Percentiles rank a stretch among this genome's conserved stretches.
These are phyloP conservation scores for Bombyx mandarina DNA, from an alignment of 1,140 invertebrate genomes.

Conservation along the genomic window DNA sequence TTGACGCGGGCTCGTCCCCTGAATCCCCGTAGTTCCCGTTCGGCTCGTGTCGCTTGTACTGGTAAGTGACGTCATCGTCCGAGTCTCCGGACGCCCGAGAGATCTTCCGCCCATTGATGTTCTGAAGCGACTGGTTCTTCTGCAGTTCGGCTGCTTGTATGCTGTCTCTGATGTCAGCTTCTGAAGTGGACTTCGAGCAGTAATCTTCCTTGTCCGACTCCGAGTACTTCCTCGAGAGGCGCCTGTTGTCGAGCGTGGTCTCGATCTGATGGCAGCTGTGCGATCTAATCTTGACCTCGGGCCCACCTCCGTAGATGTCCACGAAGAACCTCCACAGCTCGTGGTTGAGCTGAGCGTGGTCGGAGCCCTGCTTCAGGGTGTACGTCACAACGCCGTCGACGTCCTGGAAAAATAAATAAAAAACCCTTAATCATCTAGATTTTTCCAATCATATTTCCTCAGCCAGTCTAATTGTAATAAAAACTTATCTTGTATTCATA, in stretches of 20 bases:
- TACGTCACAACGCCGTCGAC: conserved; percentile 44
- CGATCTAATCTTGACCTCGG: conserved; percentile 75
- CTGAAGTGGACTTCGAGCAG: conserved; percentile 49
- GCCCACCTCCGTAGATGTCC: conserved; percentile 88
- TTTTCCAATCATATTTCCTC: too few species aligned
- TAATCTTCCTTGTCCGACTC: conserved; percentile 57
- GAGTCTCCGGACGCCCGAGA: conserved; percentile 32
- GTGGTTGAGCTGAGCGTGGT: conserved; percentile 87
- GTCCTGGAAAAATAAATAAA: conserved; percentile 32
- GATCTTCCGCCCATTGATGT: conserved; percentile 37
- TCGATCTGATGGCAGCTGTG: conserved; percentile 16
- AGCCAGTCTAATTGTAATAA: too few species aligned
- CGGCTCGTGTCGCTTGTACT: conserved; percentile 42
- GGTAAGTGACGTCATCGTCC: conserved; percentile 45
- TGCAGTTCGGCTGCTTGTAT: conserved; percentile 30
- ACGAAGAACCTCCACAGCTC: conserved; percentile 90
- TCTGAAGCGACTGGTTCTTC: conserved; percentile 64
- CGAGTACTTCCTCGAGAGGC: conserved; percentile 36
- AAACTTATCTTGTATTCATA: too few species aligned
- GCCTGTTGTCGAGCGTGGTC: conserved; percentile 11
- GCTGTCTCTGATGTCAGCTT: conserved; percentile 40
- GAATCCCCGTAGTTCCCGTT: conserved; percentile 53
- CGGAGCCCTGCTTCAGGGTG: conserved; percentile 74
- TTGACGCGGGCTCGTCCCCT: conserved; percentile 33
- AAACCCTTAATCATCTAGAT: not conserved